Conservation (phyloP, 2,113 vertebrate genomes). For the Periophthalmodon schlosseri region DNA sequence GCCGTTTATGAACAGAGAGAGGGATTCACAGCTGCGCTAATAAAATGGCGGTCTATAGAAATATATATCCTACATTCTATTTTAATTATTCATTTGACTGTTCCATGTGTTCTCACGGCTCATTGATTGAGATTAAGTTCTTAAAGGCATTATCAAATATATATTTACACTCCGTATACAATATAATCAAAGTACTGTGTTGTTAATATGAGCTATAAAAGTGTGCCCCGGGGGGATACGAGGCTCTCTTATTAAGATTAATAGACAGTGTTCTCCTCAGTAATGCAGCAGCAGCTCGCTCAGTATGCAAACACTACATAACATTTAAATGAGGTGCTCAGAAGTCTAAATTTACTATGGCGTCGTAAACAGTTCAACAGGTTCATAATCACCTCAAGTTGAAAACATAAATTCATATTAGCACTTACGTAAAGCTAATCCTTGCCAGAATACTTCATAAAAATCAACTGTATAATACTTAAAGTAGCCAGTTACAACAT, state of each 20-base stretch:
- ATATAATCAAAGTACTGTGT: conserved; percentile 42
- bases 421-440: neutral
- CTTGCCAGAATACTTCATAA: neutral
- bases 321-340: conserved; percentile 20
- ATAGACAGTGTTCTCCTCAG: conserved; percentile 23
- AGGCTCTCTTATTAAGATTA: conserved; percentile 22
- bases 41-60: conserved; percentile 46
- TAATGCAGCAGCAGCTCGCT: conserved; percentile 6
- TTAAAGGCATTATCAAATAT: conserved; percentile 36
- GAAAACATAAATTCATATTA: neutral
- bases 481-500: neutral
- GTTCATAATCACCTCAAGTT: conserved; percentile 1
- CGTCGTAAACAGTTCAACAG: conserved; percentile 1
- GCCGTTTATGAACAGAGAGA: conserved; percentile 42
- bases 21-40: conserved; percentile 47
- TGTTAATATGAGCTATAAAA: conserved; percentile 45
- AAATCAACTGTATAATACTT: neutral
- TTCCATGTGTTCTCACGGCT: conserved; percentile 24
- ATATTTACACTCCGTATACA: conserved; percentile 30
- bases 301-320: conserved; percentile 19
- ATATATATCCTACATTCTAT: conserved; percentile 38
- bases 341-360: neutral
- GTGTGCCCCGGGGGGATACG: conserved; percentile 10
- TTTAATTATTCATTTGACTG: conserved; percentile 60
- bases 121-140: conserved; percentile 26